Evolutionary conservation across 2,113 vertebrate species (phyloP).

Genomic region (Haemorhous mexicanus): DNA sequence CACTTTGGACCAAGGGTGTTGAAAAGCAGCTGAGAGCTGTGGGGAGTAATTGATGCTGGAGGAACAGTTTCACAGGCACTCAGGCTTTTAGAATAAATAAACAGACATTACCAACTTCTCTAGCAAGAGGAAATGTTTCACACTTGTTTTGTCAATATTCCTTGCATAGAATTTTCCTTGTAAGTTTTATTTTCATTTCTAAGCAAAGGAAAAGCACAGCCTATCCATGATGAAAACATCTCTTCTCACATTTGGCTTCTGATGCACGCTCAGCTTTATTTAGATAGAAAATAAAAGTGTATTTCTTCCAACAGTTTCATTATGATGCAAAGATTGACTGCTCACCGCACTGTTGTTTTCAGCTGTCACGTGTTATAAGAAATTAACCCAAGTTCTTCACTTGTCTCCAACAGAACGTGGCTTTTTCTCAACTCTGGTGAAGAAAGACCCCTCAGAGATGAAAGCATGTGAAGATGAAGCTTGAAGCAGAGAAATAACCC

Average conservation of each 20-base stretch:
- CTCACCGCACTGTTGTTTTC: neutral
- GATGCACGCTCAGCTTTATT: neutral
- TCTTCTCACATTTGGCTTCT: neutral
- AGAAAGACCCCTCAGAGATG: constrained; percentile 68
- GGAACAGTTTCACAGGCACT: neutral
- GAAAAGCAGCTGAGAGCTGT: neutral
- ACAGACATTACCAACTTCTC: neutral
- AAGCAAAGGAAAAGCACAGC: neutral
- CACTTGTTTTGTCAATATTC: neutral
- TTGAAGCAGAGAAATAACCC: neutral
- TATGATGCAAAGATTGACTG: neutral
- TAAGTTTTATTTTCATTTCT: neutral
- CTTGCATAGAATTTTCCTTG: neutral
- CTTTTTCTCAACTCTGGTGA: constrained; percentile 40
- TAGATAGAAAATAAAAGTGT: neutral
- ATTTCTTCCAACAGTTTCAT: neutral
- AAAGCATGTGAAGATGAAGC: constrained; percentile 46
- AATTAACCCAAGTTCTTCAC: neutral
- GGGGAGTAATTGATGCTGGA: neutral
- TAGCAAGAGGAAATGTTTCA: neutral
- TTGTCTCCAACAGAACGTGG: constrained; percentile 67
- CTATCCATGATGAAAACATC: neutral
- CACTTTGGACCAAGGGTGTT: neutral
- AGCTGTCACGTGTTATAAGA: neutral
- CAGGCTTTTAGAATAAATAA: neutral